Base-by-base conservation (phyloP, 2,888 invertebrate species). In the Cerastis leucographa region DNA sequence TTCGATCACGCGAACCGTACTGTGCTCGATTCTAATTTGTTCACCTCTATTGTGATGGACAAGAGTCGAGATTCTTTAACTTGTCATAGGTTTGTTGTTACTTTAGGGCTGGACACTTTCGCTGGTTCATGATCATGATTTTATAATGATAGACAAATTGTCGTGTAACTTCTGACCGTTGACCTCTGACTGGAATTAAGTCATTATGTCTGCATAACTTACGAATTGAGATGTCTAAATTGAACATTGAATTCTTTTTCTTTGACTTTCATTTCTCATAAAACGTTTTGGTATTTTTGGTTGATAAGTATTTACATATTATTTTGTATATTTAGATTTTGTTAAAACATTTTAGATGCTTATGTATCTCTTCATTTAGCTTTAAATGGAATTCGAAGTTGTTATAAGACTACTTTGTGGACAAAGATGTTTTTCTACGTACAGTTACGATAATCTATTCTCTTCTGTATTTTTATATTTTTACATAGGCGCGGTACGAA, bases 71-170 rank as follows among this genome's bases (percentile, higher is more conserved):
- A 82, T 80, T 86, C 61, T 80, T 71, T 8, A 62, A 74, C 61
- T 76, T 67, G 49, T 73, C 61, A 35, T 49, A 73, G 11, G 40
- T 78, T 62, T 76, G 74, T 74, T 71, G 65, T 76, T 81, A 80
- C 44, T 69, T 65, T 81, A 84, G 86, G 85, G 78, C 76, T 61
- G 35, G 56, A 80, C 85, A 89, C 90, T 90, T 89, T 90, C 90
- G 83, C 83, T 88, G 44, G 42, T 71, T 66, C 42, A 84, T 80
- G 76, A 56, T 78, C 56, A 93, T 91, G 89, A 87, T 84, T 87
- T 92, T 92, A 89, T 95, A 93, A 94, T 93, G 92, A 90, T 86
- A 85, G 88, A 88, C 90, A 90, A 84, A 92, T 91, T 89, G 89
- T 90, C 90, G 89, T 91, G 91, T 92, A 87, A 90, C 88, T 90